Evolutionary conservation across 1,140 invertebrate species (phyloP), one percentile per base, ranked within the genome.

Genomic region (Drosophila prosaltans): DNA sequence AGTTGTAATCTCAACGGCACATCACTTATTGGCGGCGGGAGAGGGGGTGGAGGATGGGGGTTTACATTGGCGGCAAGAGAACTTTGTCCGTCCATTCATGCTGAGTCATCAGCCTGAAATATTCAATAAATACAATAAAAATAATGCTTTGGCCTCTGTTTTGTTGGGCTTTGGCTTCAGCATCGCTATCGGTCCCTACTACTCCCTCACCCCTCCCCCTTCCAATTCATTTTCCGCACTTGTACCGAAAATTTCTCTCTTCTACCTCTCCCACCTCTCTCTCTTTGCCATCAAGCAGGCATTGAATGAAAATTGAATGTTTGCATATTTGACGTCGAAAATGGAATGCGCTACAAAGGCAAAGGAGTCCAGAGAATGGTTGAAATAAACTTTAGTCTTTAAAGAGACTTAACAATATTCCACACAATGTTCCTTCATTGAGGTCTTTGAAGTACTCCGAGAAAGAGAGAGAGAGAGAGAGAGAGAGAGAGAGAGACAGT

Each of bases 71-170:
- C 28, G 28, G 28, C 28, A 36, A 36, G 6, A 36, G 32, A 36
- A 36, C 32, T 36, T 36, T 36, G 1, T 36, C 32, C 28, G 16
- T 58, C 26, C 45, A 41, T 65, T 77, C 43, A 48, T 43, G 81
- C 82, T 79, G 82, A 82, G 69, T 81, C 82, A 86, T 86, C 79
- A 65, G 78, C 72, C 72, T 43, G 69, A 86, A 86, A 86, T 86
- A 86, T 82, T 86, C 82, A 88, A 86, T 86, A 86, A 86, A 78
- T 82, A 86, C 82, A 86, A 86, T 86, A 86, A 79, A 85, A 82
- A 86, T 80, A 69, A 79, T 78, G 58, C 65, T 68, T 41, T 28
- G 9, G 55, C 43, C 48, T 48, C 45, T 9, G 4, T 16, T 48
- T 21, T 51, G 21, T 24, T 26, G 8, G 16, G 21, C 21, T 48